Evolutionary conservation across 2,113 vertebrate species (phyloP), one percentile per base, ranked within the genome.

Genomic region (Lamprotornis superbus): DNA sequence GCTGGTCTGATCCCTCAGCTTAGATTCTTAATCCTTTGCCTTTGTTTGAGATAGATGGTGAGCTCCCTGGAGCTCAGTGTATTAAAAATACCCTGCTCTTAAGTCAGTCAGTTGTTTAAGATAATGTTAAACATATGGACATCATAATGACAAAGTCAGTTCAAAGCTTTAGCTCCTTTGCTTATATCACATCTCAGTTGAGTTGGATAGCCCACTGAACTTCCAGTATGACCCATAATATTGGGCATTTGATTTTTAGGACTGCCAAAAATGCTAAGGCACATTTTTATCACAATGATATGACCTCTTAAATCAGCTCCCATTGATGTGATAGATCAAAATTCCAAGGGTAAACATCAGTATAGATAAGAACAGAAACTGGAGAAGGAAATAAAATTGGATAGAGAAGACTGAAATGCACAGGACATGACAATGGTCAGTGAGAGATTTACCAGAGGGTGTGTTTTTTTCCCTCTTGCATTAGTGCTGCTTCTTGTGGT

Each of bases 301-400:
- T 49, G 39, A 19, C 47, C 57, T 68, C 20, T 75, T 71, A 74
- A 52, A 78, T 87, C 69, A 75, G 44, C 11, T 75, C 35, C n/a
- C 13, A 52, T 67, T 60, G 65, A 67, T 50, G 30, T 37, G 27
- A 42, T 4, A 49, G 63, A 85, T 31, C 7, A 16, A 89, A 86
- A 81, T 82, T 92, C 40, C 83, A 90, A 96, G 91, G 83, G 73
- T 94, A 89, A 89, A 89, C 33, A 94, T 89, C 89, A 92, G 35
- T 46, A 56, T 19, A 64, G 44, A 89, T 87, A 68, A 92, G 49
- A 89, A 64, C 4, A 31, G 47, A 78, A 94, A 71, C 15, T 8
- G 28, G 10, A 82, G 39, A 84, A 87, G 49, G 44, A 75, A 87
- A 92, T 35, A 68, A 84, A 94, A 52, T 63, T 68, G 28, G 12